These are phyloP conservation scores for Esox niger DNA, from an alignment of 2,113 vertebrate genomes.

Conservation along the genomic window DNA sequence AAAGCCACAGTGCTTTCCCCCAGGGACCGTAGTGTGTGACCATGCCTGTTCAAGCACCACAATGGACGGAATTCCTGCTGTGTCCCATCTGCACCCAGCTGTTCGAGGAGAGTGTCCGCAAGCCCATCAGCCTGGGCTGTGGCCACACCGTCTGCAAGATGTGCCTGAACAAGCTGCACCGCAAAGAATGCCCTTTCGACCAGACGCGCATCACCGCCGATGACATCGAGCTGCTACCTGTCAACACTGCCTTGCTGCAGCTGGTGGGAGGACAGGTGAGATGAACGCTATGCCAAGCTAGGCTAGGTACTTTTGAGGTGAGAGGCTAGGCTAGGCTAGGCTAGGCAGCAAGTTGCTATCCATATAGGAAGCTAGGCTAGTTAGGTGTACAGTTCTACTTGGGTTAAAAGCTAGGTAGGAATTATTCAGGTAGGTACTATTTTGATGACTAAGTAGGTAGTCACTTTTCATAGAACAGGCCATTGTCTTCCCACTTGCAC, in stretches of 20 bases:
- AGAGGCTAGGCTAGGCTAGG: too few relatives aligned
- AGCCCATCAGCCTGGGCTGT: conserved; percentile 97
- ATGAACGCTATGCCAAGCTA: too few relatives aligned
- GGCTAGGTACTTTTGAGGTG: too few relatives aligned
- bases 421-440: too few relatives aligned
- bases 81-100: conserved; percentile 99
- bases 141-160: conserved; percentile 99
- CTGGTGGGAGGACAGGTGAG: conserved; percentile 90
- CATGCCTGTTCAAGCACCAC: conserved; percentile 99
- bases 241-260: conserved; percentile 93
- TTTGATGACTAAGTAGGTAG: too few relatives aligned
- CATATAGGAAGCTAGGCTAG: conserved; percentile 36
- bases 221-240: conserved; percentile 96
- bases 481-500: too few relatives aligned
- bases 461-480: too few relatives aligned
- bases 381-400: too few relatives aligned
- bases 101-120: conserved; percentile 94
- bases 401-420: too few relatives aligned
- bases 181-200: conserved; percentile 98
- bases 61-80: conserved; percentile 99
- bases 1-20: too few relatives aligned
- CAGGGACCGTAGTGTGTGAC: conserved; percentile 13
- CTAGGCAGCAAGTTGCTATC: too few relatives aligned
- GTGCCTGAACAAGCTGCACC: conserved; percentile 99
- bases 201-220: conserved; percentile 98